phyloP scores from a whole-genome alignment of 2,113 vertebrate species.

The Puffinus mauretanicus region DNA sequence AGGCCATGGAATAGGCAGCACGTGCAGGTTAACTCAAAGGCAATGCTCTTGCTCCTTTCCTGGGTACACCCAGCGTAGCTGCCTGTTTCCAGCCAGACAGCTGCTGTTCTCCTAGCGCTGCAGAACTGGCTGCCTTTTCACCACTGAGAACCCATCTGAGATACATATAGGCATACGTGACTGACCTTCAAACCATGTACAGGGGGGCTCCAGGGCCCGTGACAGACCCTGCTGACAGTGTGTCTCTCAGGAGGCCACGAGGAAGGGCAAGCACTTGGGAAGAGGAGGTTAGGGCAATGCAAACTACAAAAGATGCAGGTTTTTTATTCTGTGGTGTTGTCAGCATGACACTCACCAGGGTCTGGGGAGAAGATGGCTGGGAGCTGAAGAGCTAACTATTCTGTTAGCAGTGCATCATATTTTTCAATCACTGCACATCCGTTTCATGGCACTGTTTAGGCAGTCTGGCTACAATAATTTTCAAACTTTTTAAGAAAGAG shows the following conservation, averaged over 20 bases:
- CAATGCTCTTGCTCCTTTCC: neutral
- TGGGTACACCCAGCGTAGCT: neutral
- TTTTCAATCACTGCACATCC: neutral
- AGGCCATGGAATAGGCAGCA: neutral
- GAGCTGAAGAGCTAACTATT: neutral
- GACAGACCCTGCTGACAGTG: neutral
- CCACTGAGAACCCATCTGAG: neutral
- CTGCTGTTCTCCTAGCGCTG: neutral
- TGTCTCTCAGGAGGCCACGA: neutral
- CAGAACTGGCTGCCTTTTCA: neutral
- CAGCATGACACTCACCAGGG: neutral
- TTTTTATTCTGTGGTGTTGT: neutral
- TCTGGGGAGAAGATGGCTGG: neutral
- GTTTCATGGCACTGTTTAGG: neutral
- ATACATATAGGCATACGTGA: fast-evolving
- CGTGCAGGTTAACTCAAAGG: neutral
- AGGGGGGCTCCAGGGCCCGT: no score
- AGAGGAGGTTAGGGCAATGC: neutral
- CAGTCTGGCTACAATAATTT: neutral
- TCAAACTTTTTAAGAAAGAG: neutral
- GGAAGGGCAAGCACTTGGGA: neutral
- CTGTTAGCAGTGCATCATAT: neutral
- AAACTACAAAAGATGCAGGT: neutral
- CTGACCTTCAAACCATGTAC: neutral
- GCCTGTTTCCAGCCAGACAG: neutral